These are phyloP conservation scores for Urocitellus parryii DNA, from an alignment of 2,113 vertebrate species.

Conservation along the genomic window DNA sequence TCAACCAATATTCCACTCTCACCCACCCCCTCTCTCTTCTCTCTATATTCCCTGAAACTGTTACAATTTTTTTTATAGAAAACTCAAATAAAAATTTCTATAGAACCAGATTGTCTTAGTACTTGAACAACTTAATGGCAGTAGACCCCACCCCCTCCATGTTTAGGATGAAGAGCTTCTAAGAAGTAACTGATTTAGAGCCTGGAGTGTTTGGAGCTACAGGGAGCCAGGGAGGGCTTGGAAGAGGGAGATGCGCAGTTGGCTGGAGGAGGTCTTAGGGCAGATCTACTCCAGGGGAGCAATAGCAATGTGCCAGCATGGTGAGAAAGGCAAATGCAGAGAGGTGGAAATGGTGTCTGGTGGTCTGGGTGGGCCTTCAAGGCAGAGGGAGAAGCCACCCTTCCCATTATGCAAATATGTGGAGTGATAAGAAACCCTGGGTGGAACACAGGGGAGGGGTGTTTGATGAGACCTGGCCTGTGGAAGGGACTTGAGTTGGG, in stretches of 20 bases:
- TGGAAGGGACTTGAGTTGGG: neutral
- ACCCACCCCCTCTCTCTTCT: no score
- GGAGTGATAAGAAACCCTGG: neutral
- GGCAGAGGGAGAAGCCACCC: neutral
- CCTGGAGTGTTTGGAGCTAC: neutral
- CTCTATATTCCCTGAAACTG: neutral
- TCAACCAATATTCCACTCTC: neutral
- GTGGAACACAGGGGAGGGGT: no score
- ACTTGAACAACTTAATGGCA: neutral
- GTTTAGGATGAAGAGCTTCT: constrained; percentile 42
- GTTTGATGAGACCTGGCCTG: neutral
- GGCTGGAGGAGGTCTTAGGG: constrained; percentile 2
- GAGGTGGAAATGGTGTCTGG: neutral
- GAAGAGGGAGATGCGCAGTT: neutral
- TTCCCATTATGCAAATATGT: neutral
- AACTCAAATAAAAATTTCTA: constrained; percentile 6
- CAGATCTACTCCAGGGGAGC: neutral
- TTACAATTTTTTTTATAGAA: neutral
- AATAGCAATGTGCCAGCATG: neutral
- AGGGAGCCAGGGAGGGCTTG: neutral
- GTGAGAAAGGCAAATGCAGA: neutral
- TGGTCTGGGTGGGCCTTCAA: neutral
- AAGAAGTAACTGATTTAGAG: constrained; percentile 37
- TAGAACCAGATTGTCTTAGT: neutral
- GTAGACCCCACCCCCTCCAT: neutral